Percentiles rank a stretch among this genome's conserved stretches.
Evolutionary conservation across 2,113 vertebrate genomes (phyloP).

Genomic region (Corythoichthys intestinalis): DNA sequence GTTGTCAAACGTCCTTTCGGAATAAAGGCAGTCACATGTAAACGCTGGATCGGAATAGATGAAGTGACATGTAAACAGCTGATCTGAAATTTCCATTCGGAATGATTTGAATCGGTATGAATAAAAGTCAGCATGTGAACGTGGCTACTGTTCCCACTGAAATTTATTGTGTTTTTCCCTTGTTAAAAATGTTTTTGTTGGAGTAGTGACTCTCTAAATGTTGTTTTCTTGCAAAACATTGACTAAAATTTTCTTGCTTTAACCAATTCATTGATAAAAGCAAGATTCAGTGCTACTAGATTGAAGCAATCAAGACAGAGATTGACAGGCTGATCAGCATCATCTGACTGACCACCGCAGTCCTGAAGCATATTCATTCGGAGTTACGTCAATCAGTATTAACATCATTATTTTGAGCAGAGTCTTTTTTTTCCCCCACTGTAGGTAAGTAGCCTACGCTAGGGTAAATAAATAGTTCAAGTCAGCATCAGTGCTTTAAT

Average conservation of each 20-base stretch:
- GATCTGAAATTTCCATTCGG: too few species aligned
- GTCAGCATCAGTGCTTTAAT: constrained; percentile 3
- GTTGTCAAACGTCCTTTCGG: too few species aligned
- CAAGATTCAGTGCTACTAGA: neutral
- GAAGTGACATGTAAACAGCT: too few species aligned
- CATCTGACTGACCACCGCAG: neutral
- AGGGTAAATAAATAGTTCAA: neutral
- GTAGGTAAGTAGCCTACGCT: neutral
- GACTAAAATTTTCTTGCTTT: too few species aligned
- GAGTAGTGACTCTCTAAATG: too few species aligned
- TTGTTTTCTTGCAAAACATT: neutral
- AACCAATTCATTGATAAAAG: neutral
- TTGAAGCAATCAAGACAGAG: neutral
- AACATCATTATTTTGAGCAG: neutral
- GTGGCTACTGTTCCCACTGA: too few species aligned
- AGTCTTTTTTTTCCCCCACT: neutral
- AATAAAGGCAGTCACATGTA: too few species aligned
- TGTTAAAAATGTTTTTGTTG: too few species aligned
- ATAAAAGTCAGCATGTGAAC: too few species aligned
- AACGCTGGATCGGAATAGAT: too few species aligned
- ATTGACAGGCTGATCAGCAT: neutral
- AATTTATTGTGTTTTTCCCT: too few species aligned
- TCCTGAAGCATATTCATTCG: neutral
- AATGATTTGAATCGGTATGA: too few species aligned
- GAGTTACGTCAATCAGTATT: neutral